Percentiles rank a stretch among this genome's conserved stretches.
Conservation (phyloP, 2,888 invertebrate species). For the Drosophila kanekoi region DNA sequence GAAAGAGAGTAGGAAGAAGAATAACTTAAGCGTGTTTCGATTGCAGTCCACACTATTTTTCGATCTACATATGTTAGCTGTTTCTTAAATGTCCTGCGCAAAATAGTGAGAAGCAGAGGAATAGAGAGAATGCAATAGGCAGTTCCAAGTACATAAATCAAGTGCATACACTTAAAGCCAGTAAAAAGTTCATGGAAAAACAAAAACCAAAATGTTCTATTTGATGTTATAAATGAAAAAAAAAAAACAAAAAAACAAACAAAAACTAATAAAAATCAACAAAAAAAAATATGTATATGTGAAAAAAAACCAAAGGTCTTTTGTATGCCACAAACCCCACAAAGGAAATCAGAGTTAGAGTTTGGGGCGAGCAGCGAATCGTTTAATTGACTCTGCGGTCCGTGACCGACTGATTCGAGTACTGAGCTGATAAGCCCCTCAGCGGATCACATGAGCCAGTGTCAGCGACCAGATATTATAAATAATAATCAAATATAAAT, state of each 20-base stretch:
- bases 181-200: conserved; percentile 30
- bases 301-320: conserved; percentile 23
- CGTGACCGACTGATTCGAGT: conserved; percentile 33
- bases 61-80: conserved; percentile 71
- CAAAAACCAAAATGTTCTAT: conserved; percentile 69
- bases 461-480: neutral
- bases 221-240: conserved; percentile 78
- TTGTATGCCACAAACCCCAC: conserved; percentile 7
- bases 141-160: conserved; percentile 36
- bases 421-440: conserved; percentile 31
- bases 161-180: conserved; percentile 30
- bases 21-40: conserved; percentile 10
- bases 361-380: conserved; percentile 12
- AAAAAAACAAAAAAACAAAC: conserved; percentile 54
- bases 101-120: neutral
- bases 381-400: conserved; percentile 26
- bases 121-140: conserved; percentile 27
- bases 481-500: too few relatives aligned
- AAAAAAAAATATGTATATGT: conserved; percentile 11
- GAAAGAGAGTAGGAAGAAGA: conserved; percentile 5
- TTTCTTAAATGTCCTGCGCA: conserved; percentile 58
- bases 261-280: conserved; percentile 47
- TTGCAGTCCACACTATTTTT: conserved; percentile 68
- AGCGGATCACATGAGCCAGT: conserved; percentile 19
- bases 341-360: neutral